Percentiles rank a stretch among this genome's conserved stretches.
Conservation (phyloP, 2,113 vertebrate genomes). For the Panthera leo region DNA sequence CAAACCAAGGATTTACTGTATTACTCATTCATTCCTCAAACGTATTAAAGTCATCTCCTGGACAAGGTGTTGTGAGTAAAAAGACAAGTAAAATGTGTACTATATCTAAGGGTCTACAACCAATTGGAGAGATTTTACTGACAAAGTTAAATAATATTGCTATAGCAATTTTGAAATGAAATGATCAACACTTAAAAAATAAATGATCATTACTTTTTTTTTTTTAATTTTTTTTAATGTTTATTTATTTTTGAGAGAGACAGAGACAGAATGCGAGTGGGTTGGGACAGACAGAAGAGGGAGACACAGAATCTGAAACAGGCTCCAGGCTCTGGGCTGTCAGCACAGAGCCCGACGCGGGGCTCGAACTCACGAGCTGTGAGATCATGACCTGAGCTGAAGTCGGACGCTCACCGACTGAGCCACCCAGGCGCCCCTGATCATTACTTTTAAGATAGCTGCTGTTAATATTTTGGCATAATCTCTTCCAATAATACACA, state of each 20-base stretch:
- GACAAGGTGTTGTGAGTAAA: not conserved
- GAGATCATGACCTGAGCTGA: too few relatives aligned
- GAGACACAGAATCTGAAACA: too few relatives aligned
- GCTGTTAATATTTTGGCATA: not conserved
- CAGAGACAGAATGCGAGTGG: too few relatives aligned
- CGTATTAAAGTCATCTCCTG: not conserved
- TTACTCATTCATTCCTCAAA: not conserved
- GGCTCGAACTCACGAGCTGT: too few relatives aligned
- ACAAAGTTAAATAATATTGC: not conserved
- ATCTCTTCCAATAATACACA: not conserved
- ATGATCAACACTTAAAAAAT: not conserved
- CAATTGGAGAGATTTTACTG: not conserved
- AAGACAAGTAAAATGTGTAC: slow-evolving; percentile 14
- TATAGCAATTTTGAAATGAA: not conserved
- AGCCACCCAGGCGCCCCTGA: not conserved
- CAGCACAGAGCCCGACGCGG: too few relatives aligned
- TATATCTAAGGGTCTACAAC: not conserved
- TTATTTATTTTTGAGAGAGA: too few relatives aligned
- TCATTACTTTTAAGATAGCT: not conserved
- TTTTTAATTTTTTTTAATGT: too few relatives aligned
- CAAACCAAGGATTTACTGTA: too few relatives aligned
- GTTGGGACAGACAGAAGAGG: too few relatives aligned
- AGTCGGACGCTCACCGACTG: too few relatives aligned
- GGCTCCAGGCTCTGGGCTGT: too few relatives aligned
- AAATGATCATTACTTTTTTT: not conserved